Evolutionary conservation across 2,888 invertebrate genomes (phyloP), one percentile per base, ranked within the genome.

Genomic region (Notodonta dromedarius): DNA sequence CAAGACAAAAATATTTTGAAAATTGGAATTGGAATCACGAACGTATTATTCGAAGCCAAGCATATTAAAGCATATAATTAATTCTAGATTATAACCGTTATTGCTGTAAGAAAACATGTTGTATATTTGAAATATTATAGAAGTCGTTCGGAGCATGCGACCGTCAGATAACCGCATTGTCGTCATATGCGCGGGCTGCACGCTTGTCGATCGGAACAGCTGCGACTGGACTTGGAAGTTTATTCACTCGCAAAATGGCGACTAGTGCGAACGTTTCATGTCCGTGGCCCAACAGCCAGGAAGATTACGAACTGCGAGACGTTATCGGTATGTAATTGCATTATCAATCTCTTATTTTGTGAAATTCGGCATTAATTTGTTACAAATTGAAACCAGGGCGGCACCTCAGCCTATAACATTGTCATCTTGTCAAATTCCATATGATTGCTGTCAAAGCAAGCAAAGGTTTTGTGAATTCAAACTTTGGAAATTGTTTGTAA

Each of bases 291-390:
- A 98, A 98, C 94, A 96, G 95, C 83, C 97, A 97, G 91, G 97
- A 98, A 85, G 97, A 98, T 89, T 99, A 99, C 92, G 98, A 98
- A 91, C 93, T 99, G 80, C 96, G 96, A 77, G 98, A 98, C 94
- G 97, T 98, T 81, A 98, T 99, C 84, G 98, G 98, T 97, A 93
- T 94, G 95, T 95, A 51, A 55, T 59, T 40, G 1, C n/a, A 51
- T 11, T 40, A 16, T 4, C 32, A 44, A 44, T 56, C 32, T 52
- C 32, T 52, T 32, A 12, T 5, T 32, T 24, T 6, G 16, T 52
- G 12, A 52, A 32, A 42, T 57, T 59, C 48, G 60, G 57, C 35
- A 55, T 56, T 54, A 56, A 67, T 62, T 57, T 55, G 39, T 6
- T 50, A 50, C 39, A 56, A 60, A 44, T 51, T 50, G 16, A 13